phyloP scores from a whole-genome alignment of 2,113 vertebrate species.

The Ophthalmolycus amberensis region DNA sequence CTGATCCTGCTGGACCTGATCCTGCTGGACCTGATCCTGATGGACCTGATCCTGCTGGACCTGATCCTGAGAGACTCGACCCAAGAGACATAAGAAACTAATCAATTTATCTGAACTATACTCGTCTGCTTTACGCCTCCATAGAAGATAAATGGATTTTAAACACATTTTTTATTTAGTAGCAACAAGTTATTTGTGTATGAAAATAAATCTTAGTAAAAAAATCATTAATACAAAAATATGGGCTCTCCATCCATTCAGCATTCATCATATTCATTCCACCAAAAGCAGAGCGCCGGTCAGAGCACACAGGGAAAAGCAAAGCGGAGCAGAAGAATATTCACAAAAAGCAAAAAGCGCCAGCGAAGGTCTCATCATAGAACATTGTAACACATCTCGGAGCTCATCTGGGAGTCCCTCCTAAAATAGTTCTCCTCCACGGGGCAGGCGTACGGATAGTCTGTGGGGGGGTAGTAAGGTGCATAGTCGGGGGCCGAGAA shows the following conservation, averaged over 20 bases:
- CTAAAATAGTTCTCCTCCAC: conserved; percentile 82
- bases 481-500: conserved; percentile 67
- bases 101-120: too few relatives aligned
- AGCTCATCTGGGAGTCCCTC: conserved; percentile 81
- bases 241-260: conserved; percentile 31
- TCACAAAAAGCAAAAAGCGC: conserved; percentile 47
- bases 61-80: neutral
- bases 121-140: neutral
- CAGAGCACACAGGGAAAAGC: conserved; percentile 31
- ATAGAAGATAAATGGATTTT: neutral
- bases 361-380: conserved; percentile 79
- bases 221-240: conserved; percentile 52
- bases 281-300: neutral
- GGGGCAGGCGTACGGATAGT: conserved; percentile 80
- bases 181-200: conserved; percentile 39
- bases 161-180: conserved; percentile 44
- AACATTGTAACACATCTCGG: conserved; percentile 86
- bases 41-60: neutral
- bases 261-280: conserved; percentile 23
- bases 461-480: conserved; percentile 73
- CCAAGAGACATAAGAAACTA: neutral
- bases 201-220: conserved; percentile 66
- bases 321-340: conserved; percentile 21
- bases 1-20: neutral
- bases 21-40: neutral